These are phyloP conservation scores for Crotalus helleri DNA, from an alignment of 2,113 vertebrate species.

Conservation along the genomic window DNA sequence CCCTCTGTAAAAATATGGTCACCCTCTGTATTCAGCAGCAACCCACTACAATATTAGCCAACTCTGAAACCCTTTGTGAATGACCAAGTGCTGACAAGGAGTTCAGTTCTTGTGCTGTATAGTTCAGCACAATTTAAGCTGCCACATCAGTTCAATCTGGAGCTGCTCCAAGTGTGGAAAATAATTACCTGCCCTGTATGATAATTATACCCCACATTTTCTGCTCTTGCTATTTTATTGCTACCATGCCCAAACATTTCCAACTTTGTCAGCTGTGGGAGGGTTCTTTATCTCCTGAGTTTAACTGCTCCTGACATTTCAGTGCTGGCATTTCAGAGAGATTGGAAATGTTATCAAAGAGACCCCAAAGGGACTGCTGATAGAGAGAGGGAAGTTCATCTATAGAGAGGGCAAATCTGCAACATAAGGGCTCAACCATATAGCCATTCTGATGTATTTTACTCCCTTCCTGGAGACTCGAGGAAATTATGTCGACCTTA, in stretches of 20 bases:
- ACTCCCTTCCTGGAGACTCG: not conserved
- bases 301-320: not conserved
- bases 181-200: not conserved
- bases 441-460: not conserved
- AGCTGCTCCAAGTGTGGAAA: not conserved
- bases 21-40: not conserved
- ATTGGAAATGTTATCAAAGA: not conserved
- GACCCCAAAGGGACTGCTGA: not conserved
- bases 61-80: not conserved
- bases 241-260: not conserved
- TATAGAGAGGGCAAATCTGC: not conserved
- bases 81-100: not conserved
- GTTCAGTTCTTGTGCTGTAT: not conserved
- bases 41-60: not conserved
- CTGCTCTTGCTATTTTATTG: not conserved
- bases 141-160: not conserved
- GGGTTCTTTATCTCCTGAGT: not conserved
- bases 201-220: not conserved
- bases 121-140: not conserved
- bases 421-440: not conserved
- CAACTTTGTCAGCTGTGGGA: not conserved
- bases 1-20: not conserved
- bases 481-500: not conserved
- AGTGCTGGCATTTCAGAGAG: not conserved
- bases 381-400: not conserved